Conservation (phyloP, 2,113 vertebrate genomes). For the Lycocorax pyrrhopterus region DNA sequence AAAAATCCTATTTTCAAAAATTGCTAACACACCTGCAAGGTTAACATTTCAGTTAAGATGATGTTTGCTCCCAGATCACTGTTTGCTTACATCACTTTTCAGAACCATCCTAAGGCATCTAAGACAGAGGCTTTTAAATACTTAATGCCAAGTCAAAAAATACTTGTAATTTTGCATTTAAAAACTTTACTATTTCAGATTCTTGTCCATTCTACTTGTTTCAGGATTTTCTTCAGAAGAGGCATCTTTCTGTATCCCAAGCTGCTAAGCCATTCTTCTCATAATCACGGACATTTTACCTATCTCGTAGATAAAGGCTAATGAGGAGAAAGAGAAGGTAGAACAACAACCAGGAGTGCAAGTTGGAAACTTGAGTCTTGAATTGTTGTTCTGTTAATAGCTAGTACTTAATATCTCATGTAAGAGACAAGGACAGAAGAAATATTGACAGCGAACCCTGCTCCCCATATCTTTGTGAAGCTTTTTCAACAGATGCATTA, state of each 20-base stretch:
- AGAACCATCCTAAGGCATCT: background rate
- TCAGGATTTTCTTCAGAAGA: background rate
- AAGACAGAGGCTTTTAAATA: background rate
- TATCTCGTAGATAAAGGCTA: background rate
- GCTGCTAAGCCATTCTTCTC: background rate
- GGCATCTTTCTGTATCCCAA: background rate
- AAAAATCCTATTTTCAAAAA: background rate
- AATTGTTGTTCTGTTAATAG: background rate
- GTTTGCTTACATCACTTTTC: background rate
- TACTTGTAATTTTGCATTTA: background rate
- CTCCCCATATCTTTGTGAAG: background rate
- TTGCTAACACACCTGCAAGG: background rate
- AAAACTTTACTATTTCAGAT: rapidly evolving
- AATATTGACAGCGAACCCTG: rapidly evolving
- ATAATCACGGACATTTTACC: background rate
- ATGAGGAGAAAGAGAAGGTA: background rate
- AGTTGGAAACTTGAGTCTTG: background rate
- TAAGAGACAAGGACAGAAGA: background rate
- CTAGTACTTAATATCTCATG: background rate
- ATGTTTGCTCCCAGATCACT: background rate
- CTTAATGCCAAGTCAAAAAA: background rate
- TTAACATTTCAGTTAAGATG: background rate
- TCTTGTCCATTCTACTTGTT: background rate
- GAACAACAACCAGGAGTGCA: background rate
- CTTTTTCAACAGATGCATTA: background rate